phyloP scores from a whole-genome alignment of 2,797 vertebrate genomes.

The Linurgus olivaceus region DNA sequence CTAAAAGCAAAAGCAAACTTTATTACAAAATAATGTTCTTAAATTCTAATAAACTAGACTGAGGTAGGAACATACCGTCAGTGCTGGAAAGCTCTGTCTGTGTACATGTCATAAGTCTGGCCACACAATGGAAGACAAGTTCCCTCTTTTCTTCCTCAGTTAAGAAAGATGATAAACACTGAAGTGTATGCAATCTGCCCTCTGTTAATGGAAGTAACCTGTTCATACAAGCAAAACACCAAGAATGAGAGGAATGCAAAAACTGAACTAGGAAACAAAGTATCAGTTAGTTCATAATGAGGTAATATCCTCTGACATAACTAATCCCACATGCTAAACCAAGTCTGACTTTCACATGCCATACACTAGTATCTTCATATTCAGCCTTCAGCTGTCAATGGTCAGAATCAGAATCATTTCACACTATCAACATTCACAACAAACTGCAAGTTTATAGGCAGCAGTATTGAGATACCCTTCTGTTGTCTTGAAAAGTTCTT shows the following conservation, averaged over 20 bases:
- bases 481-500: constrained; percentile 77
- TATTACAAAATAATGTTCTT: neutral
- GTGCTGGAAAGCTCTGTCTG: constrained; percentile 72
- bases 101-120: constrained; percentile 87
- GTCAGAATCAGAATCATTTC: neutral
- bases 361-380: neutral
- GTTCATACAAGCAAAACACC: constrained; percentile 26
- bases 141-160: constrained; percentile 81
- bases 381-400: neutral
- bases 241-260: neutral
- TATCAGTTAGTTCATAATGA: neutral
- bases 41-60: neutral
- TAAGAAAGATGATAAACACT: constrained; percentile 86
- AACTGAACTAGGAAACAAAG: neutral
- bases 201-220: constrained; percentile 90
- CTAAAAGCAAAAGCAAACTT: neutral
- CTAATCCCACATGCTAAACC: neutral
- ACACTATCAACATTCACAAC: neutral
- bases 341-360: neutral
- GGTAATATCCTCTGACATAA: neutral
- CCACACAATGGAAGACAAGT: constrained; percentile 83
- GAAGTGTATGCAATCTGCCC: constrained; percentile 87
- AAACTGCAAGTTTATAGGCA: neutral
- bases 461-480: constrained; percentile 79
- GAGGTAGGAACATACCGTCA: constrained; percentile 66